Base-by-base conservation (phyloP, 2,888 invertebrate species). In the Oegoconia quadripuncta region DNA sequence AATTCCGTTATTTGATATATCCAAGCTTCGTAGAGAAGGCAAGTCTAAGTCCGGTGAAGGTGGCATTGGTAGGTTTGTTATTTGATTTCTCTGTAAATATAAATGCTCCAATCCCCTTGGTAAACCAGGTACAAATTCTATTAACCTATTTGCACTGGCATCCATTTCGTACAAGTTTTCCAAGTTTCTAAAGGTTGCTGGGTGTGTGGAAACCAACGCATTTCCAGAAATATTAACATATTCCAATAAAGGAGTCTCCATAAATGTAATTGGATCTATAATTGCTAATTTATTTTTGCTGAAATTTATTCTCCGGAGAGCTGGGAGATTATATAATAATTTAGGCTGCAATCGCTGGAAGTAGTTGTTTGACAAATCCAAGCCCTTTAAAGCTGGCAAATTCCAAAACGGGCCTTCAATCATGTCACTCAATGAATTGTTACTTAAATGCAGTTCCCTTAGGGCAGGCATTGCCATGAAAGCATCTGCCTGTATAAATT, bases 391-490 rank as follows among this genome's bases (percentile, higher is more conserved):
- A 5, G 93, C 92, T 0, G 95, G 95, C 29, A 96, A 80, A 79
- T 95, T 93, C 95, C 95, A 96, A 61, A 93, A 92, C 0, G 95
- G 95, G 33, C 91, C 90, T 46, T 93, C 92, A 30, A 92, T 80
- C 34, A 91, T 84, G 64, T 94, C 93, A 1, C 91, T 90, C 17
- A 97, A 74, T 2, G 95, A 95, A 67, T 97, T 97, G 60, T 96
- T 96, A 50, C 91, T 90, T 42, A 97, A 81, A 54, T 95, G 90
- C 22, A 97, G 82, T 64, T 96, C 95, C 51, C 95, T 88, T 23
- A 97, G 75, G 0, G 95, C 93, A 0, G 95, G 95, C 92, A 97
- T 93, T 11, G 93, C 93, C 64, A 92, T 90, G 63, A 97, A 92
- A 0, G 95, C 93, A 63, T 95, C 94, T 25, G 92, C 87, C 55